These are phyloP conservation scores for Fukomys damarensis DNA, from an alignment of 2,113 vertebrate species.

Conservation along the genomic window DNA sequence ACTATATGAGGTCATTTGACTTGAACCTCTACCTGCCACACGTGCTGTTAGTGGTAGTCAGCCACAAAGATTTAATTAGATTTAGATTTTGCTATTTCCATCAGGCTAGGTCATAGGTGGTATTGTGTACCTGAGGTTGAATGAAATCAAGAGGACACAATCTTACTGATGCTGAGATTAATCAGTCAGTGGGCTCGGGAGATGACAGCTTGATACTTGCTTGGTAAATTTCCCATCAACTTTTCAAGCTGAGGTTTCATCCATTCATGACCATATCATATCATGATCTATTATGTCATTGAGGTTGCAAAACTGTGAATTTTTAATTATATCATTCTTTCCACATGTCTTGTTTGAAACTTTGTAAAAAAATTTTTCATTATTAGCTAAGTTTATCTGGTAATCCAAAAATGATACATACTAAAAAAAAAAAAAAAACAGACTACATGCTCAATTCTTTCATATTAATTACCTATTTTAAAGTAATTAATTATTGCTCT, in stretches of 20 bases:
- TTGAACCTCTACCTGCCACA: background rate
- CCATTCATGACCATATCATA: background rate
- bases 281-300: background rate
- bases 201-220: background rate
- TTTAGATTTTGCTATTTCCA: background rate
- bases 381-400: background rate
- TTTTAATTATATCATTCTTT: background rate
- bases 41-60: background rate
- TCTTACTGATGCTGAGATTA: background rate
- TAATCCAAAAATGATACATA: background rate
- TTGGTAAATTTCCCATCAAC: background rate
- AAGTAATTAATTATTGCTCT: background rate
- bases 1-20: background rate
- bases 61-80: background rate
- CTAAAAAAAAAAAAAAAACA: background rate
- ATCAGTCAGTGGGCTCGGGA: background rate
- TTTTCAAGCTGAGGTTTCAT: background rate
- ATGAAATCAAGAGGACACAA: background rate
- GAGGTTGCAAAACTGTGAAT: background rate
- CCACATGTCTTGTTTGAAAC: background rate
- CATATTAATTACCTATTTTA: background rate
- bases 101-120: background rate
- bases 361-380: constrained; percentile 8
- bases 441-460: background rate
- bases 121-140: background rate